Evolutionary conservation across 2,888 invertebrate species (phyloP), one percentile per base, ranked within the genome.

Genomic region (Heteromyza rotundicornis): DNA sequence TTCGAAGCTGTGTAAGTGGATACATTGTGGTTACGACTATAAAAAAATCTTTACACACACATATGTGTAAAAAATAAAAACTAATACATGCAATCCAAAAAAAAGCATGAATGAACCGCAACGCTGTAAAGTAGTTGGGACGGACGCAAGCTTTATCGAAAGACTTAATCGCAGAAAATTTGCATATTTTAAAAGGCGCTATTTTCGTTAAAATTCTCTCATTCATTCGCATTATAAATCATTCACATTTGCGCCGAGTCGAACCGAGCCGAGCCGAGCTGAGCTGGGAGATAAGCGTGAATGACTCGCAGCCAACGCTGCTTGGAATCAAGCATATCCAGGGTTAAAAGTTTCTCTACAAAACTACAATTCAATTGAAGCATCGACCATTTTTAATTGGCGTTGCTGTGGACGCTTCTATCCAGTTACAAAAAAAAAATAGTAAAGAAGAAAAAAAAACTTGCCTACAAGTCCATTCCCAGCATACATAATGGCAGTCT

Each of bases 61-160:
- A 56, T 1, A 49, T n/a, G 47, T 24, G 44, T 44, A 51, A 40
- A 27, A 27, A 10, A 40, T n/a, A 40, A 7, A n/a, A 10, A 40
- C 40, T 40, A 14, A 40, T 14, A 51, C 54, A 64, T 35, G 32
- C 40, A 10, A 40, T 40, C 12, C 71, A 69, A 61, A 64, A 66
- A 62, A 68, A 72, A 75, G 75, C 74, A 72, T 72, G 72, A 72
- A 72, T 72, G 72, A 72, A 72, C n/a, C 10, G 20, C 10, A 3
- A 3, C 14, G 8, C 40, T 3, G 40, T 5, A 3, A 7, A 3
- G 40, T 20, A 47, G 47, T 32, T 14, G 14, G 3, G 36, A 8
- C 35, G 20, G 3, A 12, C 16, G 23, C 35, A n/a, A 14, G 24
- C 52, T 17, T 24, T 44, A 27, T 27, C 47, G 24, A 2, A 23